These are phyloP conservation scores for Achlya flavicornis DNA, from an alignment of 2,888 invertebrate species.

Conservation along the genomic window DNA sequence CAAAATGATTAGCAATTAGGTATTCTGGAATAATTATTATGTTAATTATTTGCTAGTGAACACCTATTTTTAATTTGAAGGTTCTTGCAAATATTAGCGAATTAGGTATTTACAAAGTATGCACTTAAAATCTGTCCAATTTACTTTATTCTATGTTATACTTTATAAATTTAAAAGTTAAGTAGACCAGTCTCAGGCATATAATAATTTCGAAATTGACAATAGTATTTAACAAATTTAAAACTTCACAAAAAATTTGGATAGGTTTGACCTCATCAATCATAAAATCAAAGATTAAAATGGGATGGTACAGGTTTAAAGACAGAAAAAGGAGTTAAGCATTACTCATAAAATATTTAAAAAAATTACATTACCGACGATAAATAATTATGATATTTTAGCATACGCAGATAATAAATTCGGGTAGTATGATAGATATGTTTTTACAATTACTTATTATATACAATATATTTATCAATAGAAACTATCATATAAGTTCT, in stretches of 20 bases:
- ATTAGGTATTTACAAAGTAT: too few relatives aligned
- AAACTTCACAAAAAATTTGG: too few relatives aligned
- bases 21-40: background rate
- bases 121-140: background rate
- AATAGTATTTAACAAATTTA: background rate
- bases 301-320: too few relatives aligned
- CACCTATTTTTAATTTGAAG: background rate
- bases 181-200: background rate
- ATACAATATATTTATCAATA: background rate
- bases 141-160: background rate
- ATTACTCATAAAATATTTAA: too few relatives aligned
- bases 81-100: too few relatives aligned
- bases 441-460: background rate
- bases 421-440: background rate
- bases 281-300: too few relatives aligned
- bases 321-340: too few relatives aligned
- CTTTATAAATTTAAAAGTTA: background rate
- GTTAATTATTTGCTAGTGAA: background rate
- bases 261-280: too few relatives aligned
- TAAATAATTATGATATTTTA: background rate
- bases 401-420: background rate
- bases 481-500: too few relatives aligned
- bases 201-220: constrained; percentile 7
- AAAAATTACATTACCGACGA: background rate
- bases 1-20: too few relatives aligned